phyloP scores from a whole-genome alignment of 1,140 invertebrate genomes.

The Eurosta solidaginis region DNA sequence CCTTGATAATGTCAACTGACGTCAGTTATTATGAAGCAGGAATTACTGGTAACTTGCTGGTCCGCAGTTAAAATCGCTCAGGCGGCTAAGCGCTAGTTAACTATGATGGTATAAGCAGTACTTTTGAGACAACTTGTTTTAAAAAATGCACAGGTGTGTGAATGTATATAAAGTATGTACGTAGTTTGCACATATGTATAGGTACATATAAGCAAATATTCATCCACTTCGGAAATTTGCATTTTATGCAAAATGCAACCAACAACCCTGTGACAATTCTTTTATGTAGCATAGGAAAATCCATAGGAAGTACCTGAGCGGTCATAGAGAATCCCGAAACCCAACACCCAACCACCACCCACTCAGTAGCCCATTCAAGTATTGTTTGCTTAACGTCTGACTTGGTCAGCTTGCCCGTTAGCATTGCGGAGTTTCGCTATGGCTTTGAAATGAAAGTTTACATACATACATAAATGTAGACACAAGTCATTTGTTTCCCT shows the following conservation, averaged over 20 bases:
- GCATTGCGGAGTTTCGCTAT: background rate
- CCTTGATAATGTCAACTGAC: no score
- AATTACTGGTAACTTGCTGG: no score
- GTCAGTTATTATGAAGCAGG: no score
- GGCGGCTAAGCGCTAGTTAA: no score
- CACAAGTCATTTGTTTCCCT: background rate
- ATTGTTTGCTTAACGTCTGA: slow-evolving; percentile 23
- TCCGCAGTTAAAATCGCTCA: no score
- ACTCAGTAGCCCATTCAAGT: background rate
- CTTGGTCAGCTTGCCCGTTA: background rate
- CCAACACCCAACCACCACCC: background rate
- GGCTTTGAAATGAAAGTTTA: background rate
- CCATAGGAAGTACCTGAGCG: background rate
- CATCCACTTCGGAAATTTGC: slow-evolving; percentile 10
- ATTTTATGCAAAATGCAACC: slow-evolving; percentile 9
- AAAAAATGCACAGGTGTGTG: background rate
- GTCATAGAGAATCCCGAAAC: background rate
- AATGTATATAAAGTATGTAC: background rate
- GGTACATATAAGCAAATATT: background rate
- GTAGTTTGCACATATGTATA: no score
- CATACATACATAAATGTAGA: background rate
- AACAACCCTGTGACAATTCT: background rate
- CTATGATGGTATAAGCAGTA: no score
- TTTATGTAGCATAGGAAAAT: background rate
- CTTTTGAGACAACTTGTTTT: no score